phyloP scores from a whole-genome alignment of 2,113 vertebrate genomes.

The Neogobius melanostomus region DNA sequence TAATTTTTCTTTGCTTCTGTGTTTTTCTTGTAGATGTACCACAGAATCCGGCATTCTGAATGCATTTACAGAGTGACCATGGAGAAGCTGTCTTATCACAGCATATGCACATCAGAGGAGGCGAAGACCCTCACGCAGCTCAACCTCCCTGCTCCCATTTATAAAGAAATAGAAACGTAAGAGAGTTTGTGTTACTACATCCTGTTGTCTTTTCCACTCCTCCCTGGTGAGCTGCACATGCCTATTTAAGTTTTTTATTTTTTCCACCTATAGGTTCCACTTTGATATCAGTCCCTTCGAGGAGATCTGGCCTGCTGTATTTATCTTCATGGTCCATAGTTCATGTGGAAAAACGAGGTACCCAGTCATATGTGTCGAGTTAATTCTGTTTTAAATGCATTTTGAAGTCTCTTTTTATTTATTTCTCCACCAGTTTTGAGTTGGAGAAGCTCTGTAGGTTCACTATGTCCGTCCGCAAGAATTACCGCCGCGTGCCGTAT shows the following conservation, averaged over 20 bases:
- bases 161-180: conserved; percentile 93
- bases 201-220: conserved; percentile 19
- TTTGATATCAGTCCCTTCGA: conserved; percentile 96
- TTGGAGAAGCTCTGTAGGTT: conserved; percentile 96
- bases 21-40: conserved; percentile 86
- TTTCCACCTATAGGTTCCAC: conserved; percentile 82
- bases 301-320: conserved; percentile 96
- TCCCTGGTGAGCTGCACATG: conserved; percentile 12
- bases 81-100: conserved; percentile 98
- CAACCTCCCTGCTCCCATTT: conserved; percentile 84
- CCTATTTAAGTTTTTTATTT: conserved; percentile 28
- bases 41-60: conserved; percentile 96
- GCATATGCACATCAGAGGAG: conserved; percentile 95
- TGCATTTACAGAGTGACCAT: conserved; percentile 98
- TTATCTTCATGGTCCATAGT: conserved; percentile 94
- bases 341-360: conserved; percentile 95
- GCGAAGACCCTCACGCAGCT: conserved; percentile 91
- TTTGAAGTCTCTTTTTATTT: neutral
- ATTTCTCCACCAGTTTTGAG: conserved; percentile 82
- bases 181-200: too few species aligned
- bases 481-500: conserved; percentile 97
- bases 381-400: neutral
- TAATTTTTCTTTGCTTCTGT: conserved; percentile 13
- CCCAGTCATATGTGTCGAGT: neutral
- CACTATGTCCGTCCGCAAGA: conserved; percentile 98